phyloP scores from a whole-genome alignment of 2,113 vertebrate genomes.

The Tichodroma muraria region DNA sequence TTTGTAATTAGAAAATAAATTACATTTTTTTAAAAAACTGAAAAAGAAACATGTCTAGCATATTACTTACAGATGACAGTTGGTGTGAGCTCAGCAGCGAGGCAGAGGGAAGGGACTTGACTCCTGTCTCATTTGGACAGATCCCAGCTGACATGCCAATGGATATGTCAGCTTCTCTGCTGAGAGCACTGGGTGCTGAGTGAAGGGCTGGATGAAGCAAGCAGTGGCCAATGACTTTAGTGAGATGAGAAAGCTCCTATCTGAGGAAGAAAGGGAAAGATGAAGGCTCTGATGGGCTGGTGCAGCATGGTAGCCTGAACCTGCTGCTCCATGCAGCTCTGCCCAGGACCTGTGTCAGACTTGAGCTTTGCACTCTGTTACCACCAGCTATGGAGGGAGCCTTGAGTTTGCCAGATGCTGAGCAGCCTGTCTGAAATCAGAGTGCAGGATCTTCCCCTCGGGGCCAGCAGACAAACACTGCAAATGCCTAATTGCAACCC shows the following conservation, averaged over 20 bases:
- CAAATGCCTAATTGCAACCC: background rate
- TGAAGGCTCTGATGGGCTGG: background rate
- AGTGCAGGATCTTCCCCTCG: background rate
- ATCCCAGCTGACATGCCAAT: background rate
- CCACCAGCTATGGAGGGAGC: background rate
- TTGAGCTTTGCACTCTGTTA: background rate
- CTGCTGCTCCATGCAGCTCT: background rate
- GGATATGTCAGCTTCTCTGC: background rate
- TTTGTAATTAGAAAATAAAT: slow-evolving; percentile 80
- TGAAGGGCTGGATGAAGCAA: background rate
- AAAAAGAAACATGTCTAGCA: slow-evolving; percentile 48
- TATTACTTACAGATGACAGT: slow-evolving; percentile 63
- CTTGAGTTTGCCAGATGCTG: background rate
- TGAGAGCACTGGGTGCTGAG: background rate
- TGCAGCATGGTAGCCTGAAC: background rate
- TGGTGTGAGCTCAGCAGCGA: background rate
- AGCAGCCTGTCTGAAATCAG: background rate
- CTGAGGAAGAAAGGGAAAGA: background rate
- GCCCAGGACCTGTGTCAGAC: background rate
- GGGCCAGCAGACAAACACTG: background rate
- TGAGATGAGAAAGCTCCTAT: background rate
- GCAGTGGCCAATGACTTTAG: background rate
- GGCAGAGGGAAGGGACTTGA: background rate
- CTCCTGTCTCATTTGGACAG: background rate
- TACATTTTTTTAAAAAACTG: slow-evolving; percentile 42